Evolutionary conservation across 2,113 vertebrate genomes (phyloP).

Genomic region (Oostethus manadensis): DNA sequence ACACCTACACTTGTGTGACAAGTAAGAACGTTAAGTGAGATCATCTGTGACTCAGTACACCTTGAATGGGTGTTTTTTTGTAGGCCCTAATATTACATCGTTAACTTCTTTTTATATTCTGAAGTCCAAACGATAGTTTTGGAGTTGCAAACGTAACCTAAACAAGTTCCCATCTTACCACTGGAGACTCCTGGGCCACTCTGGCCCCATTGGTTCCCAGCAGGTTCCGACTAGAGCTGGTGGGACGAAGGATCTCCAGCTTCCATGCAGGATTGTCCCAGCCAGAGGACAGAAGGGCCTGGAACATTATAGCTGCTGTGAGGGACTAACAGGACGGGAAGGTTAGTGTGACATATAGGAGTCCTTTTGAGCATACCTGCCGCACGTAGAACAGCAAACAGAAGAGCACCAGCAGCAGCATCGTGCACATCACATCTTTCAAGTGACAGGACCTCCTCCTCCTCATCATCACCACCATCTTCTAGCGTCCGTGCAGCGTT

Average conservation of each 20-base stretch:
- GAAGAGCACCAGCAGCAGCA: constrained; percentile 75
- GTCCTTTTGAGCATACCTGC: constrained; percentile 43
- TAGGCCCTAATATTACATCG: no score
- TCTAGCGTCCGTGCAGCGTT: neutral
- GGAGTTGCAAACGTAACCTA: no score
- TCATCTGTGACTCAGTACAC: no score
- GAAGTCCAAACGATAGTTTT: no score
- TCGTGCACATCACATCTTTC: constrained; percentile 82
- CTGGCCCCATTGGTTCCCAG: constrained; percentile 33
- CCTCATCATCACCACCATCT: constrained; percentile 32
- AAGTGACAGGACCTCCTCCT: constrained; percentile 73
- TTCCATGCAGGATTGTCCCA: constrained; percentile 40
- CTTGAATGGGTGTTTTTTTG: no score
- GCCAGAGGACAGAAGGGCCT: constrained; percentile 35
- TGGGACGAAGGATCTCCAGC: constrained; percentile 36
- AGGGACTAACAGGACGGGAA: neutral
- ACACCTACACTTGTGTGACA: no score
- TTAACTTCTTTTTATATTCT: no score
- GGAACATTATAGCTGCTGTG: neutral
- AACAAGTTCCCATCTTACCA: constrained; percentile 18
- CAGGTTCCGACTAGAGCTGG: constrained; percentile 46
- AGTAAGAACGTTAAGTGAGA: no score
- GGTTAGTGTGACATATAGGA: neutral
- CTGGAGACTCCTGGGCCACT: constrained; percentile 13
- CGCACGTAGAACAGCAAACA: constrained; percentile 82